Evolutionary conservation across 2,888 invertebrate species (phyloP), one percentile per base, ranked within the genome.

Genomic region (Cheilosia variabilis): DNA sequence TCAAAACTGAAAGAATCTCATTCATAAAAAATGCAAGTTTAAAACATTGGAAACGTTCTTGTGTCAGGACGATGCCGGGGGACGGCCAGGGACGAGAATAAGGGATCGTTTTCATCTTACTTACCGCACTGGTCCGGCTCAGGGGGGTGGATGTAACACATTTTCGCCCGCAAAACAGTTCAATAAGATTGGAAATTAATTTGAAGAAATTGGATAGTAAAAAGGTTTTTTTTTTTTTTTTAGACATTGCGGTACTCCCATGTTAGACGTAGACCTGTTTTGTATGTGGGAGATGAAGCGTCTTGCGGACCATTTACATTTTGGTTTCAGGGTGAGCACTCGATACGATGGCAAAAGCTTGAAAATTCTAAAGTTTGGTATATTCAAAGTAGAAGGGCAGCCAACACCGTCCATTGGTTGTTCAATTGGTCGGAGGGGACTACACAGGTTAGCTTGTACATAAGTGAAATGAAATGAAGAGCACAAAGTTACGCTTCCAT

Each of bases 181-280:
- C 84, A 84, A 80, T 84, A 71, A 71, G 84, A 80, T 84, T 80
- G 79, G 60, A 84, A 84, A 76, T 84, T 84, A 84, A 80, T 84
- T 84, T 75, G 27, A 60, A 84, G 77, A 66, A 77, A 82, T 72
- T 60, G 60, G 58, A 71, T 60, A 76, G 66, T 63, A 57, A 68
- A 80, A 66, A 66, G 55, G 17, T n/a, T n/a, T n/a, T n/a, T 19
- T 19, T 19, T 17, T 47, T 17, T 9, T 31, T 31, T 53, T 13
- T 62, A 43, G 27, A 15, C 45, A 34, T 1, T 50, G 37, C 4
- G 13, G 10, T 2, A 24, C 10, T 50, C 47, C 7, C 2, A 24
- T 60, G 10, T 22, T 60, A 24, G 60, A 37, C 13, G 15, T 60
- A 43, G 22, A 47, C 58, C 43, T 43, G 45, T 3, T 17, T 27